A percentile compares a stretch with the other conserved stretches of the same genome.
These are phyloP conservation scores for Bacillus rossius DNA, from an alignment of 1,140 invertebrate genomes.

Conservation along the genomic window DNA sequence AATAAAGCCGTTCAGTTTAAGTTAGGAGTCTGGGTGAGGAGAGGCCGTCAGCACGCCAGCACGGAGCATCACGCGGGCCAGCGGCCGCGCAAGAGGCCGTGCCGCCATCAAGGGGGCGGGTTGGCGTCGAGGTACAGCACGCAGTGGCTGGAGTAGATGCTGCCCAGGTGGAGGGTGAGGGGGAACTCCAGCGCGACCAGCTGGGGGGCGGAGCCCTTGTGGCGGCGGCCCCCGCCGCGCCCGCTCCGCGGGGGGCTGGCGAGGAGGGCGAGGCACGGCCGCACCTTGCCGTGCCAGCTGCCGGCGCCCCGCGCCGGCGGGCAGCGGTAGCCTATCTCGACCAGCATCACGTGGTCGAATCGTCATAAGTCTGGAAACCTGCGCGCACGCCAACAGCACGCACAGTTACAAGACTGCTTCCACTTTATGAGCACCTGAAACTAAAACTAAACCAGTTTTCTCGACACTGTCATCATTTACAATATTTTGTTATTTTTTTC, in stretches of 20 bases:
- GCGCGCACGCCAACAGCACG: constrained; percentile 13
- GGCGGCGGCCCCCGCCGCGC: background rate
- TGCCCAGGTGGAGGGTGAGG: constrained; percentile 55
- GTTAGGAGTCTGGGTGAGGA: too few species aligned
- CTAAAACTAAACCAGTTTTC: background rate
- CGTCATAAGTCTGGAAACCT: constrained; percentile 62
- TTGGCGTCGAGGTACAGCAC: constrained; percentile 47
- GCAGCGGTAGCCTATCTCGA: constrained; percentile 19
- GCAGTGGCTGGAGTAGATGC: constrained; percentile 59
- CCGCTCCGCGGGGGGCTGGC: background rate
- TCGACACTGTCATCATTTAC: background rate
- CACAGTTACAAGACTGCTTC: background rate
- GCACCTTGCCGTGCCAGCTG: background rate
- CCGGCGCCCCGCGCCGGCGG: background rate
- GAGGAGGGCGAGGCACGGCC: background rate
- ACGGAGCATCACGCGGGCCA: too few species aligned
- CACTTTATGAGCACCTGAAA: background rate
- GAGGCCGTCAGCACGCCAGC: too few species aligned
- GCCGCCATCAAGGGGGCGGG: background rate
- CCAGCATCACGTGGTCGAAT: constrained; percentile 41
- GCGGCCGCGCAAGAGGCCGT: too few species aligned
- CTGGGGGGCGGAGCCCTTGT: background rate
- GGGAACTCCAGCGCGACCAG: constrained; percentile 43
- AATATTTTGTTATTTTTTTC: too few species aligned
- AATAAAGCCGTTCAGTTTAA: background rate